Evolutionary conservation across 1,140 invertebrate species (phyloP), one percentile per base, ranked within the genome.

Genomic region (Helicoverpa armigera): DNA sequence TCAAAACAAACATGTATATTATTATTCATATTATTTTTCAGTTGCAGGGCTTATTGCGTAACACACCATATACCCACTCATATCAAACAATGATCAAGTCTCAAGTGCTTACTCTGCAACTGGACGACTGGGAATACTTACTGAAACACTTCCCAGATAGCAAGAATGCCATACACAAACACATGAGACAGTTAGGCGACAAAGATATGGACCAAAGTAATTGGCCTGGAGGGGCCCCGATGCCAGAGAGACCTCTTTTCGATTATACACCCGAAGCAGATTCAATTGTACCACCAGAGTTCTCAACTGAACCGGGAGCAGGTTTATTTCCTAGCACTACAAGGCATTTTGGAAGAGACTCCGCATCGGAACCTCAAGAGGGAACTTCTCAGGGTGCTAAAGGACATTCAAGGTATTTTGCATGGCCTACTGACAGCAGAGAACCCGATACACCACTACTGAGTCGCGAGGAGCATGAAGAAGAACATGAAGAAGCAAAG

Each of bases 141-240:
- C 51, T 93, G 3, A 76, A 85, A 60, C 90, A 92, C 83, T 93
- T 93, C 56, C 91, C 91, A 9, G 61, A 79, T 10, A 91, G 89
- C 56, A 89, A 82, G 69, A 65, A 83, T 0, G 29, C 76, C 12
- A 91, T 93, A 78, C 81, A 87, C 43, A 86, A 86, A 63, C 81
- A 83, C 48, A 85, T 83, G 53, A 84, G 84, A 13, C 43, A 80
- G 3, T 13, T 61, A 7, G 78, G 18, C 11, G 69, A 75, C 23
- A 18, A 51, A 13, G 74, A 79, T 23, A 50, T 29, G 4, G 29
- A 48, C 10, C n/a, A 14, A 2, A 73, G 29, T 12, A 63, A 72
- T 9, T 73, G 74, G 16, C 65, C 74, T 16, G 63, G 65, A 2
- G 76, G 61, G 7, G 13, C 50, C 5, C 23, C 61, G 7, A 10